phyloP scores from a whole-genome alignment of 2,888 invertebrate genomes.

The Lithophane ornitopus region DNA sequence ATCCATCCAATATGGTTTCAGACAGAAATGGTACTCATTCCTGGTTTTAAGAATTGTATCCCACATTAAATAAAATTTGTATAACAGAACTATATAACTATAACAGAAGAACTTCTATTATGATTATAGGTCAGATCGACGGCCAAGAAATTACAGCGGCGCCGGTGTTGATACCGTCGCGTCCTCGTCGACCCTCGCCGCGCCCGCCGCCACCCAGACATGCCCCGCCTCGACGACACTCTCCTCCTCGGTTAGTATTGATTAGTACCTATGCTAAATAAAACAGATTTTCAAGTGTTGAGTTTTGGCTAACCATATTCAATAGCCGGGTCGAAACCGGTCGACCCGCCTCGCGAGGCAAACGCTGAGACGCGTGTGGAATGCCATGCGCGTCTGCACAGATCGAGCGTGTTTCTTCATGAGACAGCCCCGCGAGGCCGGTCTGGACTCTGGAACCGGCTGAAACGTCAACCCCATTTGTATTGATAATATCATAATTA shows the following conservation, averaged over 20 bases:
- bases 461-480: background rate
- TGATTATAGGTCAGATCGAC: conserved; percentile 96
- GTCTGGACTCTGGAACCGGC: accelerated
- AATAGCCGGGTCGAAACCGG: background rate
- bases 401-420: background rate
- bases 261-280: background rate
- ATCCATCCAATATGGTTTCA: too few relatives aligned
- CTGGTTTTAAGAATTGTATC: background rate
- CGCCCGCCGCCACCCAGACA: conserved; percentile 90
- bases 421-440: background rate
- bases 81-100: too few relatives aligned
- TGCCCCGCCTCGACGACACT: conserved; percentile 90
- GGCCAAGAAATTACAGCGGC: conserved; percentile 98
- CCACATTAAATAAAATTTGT: background rate
- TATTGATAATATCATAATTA: background rate
- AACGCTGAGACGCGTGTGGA: background rate
- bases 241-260: conserved; percentile 84
- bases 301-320: background rate
- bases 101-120: background rate
- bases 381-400: background rate
- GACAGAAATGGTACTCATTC: background rate
- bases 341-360: background rate
- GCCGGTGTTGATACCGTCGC: conserved; percentile 95
- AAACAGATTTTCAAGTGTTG: too few relatives aligned
- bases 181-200: conserved; percentile 91